phyloP scores from a whole-genome alignment of 2,797 vertebrate genomes.

The Hozukius guyotensis region DNA sequence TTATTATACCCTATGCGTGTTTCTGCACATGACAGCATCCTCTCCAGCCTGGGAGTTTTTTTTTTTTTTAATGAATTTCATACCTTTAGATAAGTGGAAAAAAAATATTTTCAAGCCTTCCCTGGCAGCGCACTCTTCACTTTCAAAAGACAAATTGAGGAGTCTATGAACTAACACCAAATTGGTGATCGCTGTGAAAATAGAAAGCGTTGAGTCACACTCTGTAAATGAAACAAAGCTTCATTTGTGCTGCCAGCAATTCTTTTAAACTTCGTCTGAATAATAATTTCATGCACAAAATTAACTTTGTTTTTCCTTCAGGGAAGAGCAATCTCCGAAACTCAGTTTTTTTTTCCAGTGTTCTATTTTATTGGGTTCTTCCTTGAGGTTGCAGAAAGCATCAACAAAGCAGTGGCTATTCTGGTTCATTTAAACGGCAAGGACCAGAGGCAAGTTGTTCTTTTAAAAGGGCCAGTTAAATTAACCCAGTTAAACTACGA shows the following conservation, averaged over 20 bases:
- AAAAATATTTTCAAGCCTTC: not conserved
- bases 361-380: not conserved
- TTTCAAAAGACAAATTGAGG: constrained; percentile 14
- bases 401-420: not conserved
- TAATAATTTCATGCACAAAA: constrained; percentile 33
- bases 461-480: not conserved
- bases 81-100: constrained; percentile 10
- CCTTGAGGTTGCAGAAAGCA: constrained; percentile 11
- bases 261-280: constrained; percentile 26
- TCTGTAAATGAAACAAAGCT: constrained; percentile 31
- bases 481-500: not conserved
- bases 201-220: not conserved
- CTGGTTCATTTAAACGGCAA: constrained; percentile 3
- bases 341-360: not conserved
- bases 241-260: constrained; percentile 17
- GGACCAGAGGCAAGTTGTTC: not conserved
- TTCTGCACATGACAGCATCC: constrained; percentile 1
- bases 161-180: constrained; percentile 3
- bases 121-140: not conserved
- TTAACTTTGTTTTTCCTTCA: constrained; percentile 26
- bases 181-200: constrained; percentile 28
- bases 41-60: not conserved
- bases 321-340: not conserved
- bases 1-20: not conserved
- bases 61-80: constrained; percentile 6